Conservation (phyloP, 2,113 vertebrate genomes). For the Pelodiscus sinensis region DNA sequence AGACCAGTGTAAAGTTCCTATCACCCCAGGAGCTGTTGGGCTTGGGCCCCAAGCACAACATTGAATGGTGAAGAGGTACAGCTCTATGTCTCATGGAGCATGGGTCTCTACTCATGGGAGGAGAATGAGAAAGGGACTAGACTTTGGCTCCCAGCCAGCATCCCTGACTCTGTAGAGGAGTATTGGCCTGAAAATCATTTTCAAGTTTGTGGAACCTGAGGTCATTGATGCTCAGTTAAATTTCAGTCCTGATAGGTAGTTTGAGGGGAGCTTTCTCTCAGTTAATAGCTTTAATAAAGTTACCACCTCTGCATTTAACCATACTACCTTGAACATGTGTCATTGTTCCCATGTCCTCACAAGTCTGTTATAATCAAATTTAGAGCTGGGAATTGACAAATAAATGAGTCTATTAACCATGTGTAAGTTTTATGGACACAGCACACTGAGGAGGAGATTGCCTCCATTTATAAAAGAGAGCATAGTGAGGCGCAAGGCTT, state of each 20-base stretch:
- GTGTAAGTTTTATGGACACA: background rate
- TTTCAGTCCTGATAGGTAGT: background rate
- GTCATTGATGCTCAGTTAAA: background rate
- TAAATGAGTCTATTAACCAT: background rate
- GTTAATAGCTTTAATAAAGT: slow-evolving; percentile 1
- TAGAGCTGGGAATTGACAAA: background rate
- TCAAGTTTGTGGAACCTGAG: background rate
- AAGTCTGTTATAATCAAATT: background rate
- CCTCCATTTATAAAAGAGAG: background rate
- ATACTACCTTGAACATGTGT: no score
- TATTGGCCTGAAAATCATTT: background rate
- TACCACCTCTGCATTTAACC: background rate
- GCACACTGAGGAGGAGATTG: background rate
- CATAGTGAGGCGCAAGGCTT: background rate
- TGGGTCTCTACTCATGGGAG: background rate
- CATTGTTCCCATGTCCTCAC: background rate
- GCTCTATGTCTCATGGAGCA: background rate
- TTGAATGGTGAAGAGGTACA: background rate
- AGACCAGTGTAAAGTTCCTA: background rate
- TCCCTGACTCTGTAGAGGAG: background rate
- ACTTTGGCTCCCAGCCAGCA: background rate
- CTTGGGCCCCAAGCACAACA: background rate
- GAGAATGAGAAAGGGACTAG: background rate
- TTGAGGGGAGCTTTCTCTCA: background rate
- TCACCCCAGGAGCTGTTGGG: accelerated